Evolutionary conservation across 2,888 invertebrate genomes (phyloP).

Genomic region (Pyralis farinalis): DNA sequence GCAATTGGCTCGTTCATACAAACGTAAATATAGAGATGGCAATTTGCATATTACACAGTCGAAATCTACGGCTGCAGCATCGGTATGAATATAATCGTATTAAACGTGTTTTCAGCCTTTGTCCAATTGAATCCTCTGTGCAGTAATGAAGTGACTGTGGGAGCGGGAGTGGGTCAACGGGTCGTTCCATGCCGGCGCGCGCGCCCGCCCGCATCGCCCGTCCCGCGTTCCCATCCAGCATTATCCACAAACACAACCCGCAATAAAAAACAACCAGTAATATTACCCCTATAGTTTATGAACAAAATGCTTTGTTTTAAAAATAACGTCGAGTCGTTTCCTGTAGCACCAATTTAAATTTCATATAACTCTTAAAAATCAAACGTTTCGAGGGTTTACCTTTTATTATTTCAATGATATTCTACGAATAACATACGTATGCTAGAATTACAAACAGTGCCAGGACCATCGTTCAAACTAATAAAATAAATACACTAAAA

Average conservation of each 20-base stretch:
- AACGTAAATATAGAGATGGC: conserved; percentile 9
- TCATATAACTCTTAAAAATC: too few species aligned
- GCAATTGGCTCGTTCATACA: conserved; percentile 6
- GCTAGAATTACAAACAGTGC: too few species aligned
- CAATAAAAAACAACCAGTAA: conserved; percentile 48
- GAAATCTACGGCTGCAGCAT: conserved; percentile 23
- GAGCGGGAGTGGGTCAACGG: conserved; percentile 64
- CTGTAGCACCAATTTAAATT: neutral
- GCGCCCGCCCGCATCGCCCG: conserved; percentile 28
- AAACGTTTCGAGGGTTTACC: too few species aligned
- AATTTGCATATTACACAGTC: conserved; percentile 33
- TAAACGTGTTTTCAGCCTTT: conserved; percentile 63
- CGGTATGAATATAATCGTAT: conserved; percentile 51
- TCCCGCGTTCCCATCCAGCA: conserved; percentile 42
- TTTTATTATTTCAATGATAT: too few species aligned
- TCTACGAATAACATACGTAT: too few species aligned
- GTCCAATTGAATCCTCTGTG: conserved; percentile 64
- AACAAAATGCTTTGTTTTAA: conserved; percentile 16
- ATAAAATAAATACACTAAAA: too few species aligned
- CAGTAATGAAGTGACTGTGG: conserved; percentile 54
- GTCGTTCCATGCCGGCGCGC: conserved; percentile 46
- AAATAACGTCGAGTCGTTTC: conserved; percentile 15
- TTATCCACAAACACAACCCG: conserved; percentile 51
- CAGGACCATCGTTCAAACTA: too few species aligned
- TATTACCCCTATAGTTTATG: conserved; percentile 43